Percentiles rank a stretch among this genome's conserved stretches.
phyloP scores from a whole-genome alignment of 2,888 invertebrate genomes.

The Junonia oenone region DNA sequence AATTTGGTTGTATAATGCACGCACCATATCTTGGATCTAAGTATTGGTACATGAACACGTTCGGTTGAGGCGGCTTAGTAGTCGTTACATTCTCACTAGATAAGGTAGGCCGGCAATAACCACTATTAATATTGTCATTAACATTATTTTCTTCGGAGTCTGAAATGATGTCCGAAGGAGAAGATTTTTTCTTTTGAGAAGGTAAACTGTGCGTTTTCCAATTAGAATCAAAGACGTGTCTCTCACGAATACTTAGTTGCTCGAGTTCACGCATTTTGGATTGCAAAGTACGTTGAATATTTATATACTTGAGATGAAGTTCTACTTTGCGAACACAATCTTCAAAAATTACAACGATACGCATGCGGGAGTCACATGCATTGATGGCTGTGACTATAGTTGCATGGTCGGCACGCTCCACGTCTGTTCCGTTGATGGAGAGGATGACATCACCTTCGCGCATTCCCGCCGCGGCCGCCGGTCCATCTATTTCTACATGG shows the following conservation, averaged over 20 bases:
- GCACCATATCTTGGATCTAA: constrained; percentile 85
- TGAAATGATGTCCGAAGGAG: constrained; percentile 67
- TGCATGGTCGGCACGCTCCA: constrained; percentile 96
- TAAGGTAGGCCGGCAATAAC: constrained; percentile 87
- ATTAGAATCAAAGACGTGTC: constrained; percentile 89
- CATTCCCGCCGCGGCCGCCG: constrained; percentile 96
- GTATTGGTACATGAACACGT: constrained; percentile 83
- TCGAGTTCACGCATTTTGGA: constrained; percentile 92
- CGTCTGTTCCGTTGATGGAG: constrained; percentile 96
- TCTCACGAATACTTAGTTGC: constrained; percentile 87
- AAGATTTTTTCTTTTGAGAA: constrained; percentile 88
- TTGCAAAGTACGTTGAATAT: constrained; percentile 90
- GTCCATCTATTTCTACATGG: constrained; percentile 94
- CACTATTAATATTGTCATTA: constrained; percentile 73
- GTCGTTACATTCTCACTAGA: constrained; percentile 88
- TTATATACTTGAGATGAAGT: constrained; percentile 94
- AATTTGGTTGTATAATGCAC: constrained; percentile 84
- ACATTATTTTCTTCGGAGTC: constrained; percentile 63
- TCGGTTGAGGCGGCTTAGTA: constrained; percentile 62
- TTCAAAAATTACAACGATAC: constrained; percentile 97
- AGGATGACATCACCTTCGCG: constrained; percentile 97
- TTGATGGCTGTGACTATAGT: constrained; percentile 95
- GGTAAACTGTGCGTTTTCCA: constrained; percentile 95
- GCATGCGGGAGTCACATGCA: constrained; percentile 92
- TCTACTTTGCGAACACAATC: constrained; percentile 96